Conservation (phyloP, 2,888 invertebrate genomes). For the Meghimatium bilineatum region DNA sequence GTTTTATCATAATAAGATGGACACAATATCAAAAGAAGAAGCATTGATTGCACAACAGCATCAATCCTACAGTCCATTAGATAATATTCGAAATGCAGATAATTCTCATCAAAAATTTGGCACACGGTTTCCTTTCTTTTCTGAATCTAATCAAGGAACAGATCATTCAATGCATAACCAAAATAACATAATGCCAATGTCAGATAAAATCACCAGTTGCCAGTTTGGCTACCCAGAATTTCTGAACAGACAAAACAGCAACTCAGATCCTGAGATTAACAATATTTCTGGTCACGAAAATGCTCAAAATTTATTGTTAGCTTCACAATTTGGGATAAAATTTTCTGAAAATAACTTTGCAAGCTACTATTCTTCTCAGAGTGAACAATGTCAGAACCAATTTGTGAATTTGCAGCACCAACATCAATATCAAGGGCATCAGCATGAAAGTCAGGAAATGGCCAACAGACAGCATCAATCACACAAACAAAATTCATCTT, state of each 20-base stretch:
- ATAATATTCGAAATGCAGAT: constrained; percentile 7
- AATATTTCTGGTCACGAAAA: neutral
- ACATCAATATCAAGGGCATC: neutral
- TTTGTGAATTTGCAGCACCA: constrained; percentile 19
- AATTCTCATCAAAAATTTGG: neutral
- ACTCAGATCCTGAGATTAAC: constrained; percentile 83
- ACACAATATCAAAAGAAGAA: neutral
- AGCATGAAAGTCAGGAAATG: neutral
- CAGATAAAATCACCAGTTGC: neutral
- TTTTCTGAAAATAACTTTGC: neutral
- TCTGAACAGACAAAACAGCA: constrained; percentile 79
- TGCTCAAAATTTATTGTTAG: neutral
- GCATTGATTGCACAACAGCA: neutral
- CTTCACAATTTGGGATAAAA: neutral
- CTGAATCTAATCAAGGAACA: neutral
- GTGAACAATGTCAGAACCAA: neutral
- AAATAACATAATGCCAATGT: constrained; percentile 64
- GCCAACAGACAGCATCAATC: neutral
- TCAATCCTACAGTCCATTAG: neutral
- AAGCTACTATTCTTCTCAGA: neutral
- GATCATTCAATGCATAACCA: constrained; percentile 56
- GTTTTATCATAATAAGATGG: neutral
- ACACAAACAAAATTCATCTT: neutral
- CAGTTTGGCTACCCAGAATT: constrained; percentile 40
- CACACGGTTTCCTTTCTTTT: neutral